phyloP scores from a whole-genome alignment of 2,888 invertebrate species.

The Drosophila austrosaltans region DNA sequence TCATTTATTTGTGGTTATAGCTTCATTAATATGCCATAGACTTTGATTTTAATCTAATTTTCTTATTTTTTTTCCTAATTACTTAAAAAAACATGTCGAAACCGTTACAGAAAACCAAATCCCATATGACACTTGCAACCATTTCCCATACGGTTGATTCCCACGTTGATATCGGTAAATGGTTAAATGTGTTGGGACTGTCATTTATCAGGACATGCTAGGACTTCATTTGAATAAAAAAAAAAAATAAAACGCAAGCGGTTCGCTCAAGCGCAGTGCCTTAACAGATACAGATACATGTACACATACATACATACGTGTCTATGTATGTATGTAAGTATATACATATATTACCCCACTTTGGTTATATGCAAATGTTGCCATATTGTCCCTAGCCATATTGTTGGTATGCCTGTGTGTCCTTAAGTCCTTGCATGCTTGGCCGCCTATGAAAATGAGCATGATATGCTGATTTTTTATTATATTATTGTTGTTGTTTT shows the following conservation, averaged over 20 bases:
- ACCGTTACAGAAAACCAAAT: slow-evolving; percentile 28
- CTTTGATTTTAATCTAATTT: slow-evolving; percentile 1
- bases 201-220: slow-evolving; percentile 65
- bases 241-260: slow-evolving; percentile 30
- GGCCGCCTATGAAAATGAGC: slow-evolving; percentile 72
- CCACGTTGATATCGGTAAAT: slow-evolving; percentile 54
- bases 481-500: slow-evolving; percentile 3
- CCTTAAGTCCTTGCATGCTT: slow-evolving; percentile 66
- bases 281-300: slow-evolving; percentile 37
- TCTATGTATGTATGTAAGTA: not conserved
- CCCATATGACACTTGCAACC: slow-evolving; percentile 62
- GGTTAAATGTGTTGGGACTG: slow-evolving; percentile 33
- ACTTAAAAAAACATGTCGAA: slow-evolving; percentile 2
- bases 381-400: slow-evolving; percentile 24
- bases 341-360: slow-evolving; percentile 9
- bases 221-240: slow-evolving; percentile 68
- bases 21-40: slow-evolving; percentile 38
- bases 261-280: slow-evolving; percentile 67
- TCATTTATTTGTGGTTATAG: not conserved
- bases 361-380: slow-evolving; percentile 70
- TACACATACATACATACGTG: not conserved
- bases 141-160: slow-evolving; percentile 49
- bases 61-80: not conserved
- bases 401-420: slow-evolving; percentile 15
- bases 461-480: slow-evolving; percentile 74